Percentiles rank a stretch among this genome's conserved stretches.
phyloP scores from a whole-genome alignment of 2,113 vertebrate species.

The Mustela nigripes region DNA sequence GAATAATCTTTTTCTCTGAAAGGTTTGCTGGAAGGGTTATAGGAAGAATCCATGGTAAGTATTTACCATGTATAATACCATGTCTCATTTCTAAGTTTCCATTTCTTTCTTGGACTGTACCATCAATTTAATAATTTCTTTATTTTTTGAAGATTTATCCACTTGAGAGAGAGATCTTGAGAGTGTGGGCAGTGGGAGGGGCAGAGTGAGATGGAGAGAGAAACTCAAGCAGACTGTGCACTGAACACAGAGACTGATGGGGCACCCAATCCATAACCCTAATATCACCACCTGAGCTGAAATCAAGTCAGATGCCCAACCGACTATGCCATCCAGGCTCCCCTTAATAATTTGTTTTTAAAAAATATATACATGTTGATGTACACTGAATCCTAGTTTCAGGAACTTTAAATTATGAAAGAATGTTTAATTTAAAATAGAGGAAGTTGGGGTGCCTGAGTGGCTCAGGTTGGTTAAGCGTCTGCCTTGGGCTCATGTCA shows the following conservation, averaged over 20 bases:
- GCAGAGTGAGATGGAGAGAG: neutral
- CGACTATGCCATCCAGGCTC: neutral
- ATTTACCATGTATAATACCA: neutral
- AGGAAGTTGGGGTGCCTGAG: neutral
- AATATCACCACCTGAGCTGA: neutral
- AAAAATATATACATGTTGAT: slow-evolving; percentile 21
- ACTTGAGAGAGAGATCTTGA: neutral
- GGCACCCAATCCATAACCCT: neutral
- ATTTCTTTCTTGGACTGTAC: neutral
- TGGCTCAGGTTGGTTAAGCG: too few species aligned
- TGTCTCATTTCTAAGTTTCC: neutral
- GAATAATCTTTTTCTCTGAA: neutral
- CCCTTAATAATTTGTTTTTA: neutral
- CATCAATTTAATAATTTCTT: neutral
- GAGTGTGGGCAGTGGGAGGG: neutral
- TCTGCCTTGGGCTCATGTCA: too few species aligned
- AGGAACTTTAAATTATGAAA: neutral
- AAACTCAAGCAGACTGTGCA: neutral
- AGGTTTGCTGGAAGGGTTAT: neutral
- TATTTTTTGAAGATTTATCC: neutral
- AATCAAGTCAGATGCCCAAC: neutral
- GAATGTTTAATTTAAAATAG: neutral
- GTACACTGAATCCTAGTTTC: neutral
- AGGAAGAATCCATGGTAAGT: neutral
- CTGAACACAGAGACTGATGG: neutral